phyloP scores from a whole-genome alignment of 2,113 vertebrate species.

The Microtus ochrogaster region DNA sequence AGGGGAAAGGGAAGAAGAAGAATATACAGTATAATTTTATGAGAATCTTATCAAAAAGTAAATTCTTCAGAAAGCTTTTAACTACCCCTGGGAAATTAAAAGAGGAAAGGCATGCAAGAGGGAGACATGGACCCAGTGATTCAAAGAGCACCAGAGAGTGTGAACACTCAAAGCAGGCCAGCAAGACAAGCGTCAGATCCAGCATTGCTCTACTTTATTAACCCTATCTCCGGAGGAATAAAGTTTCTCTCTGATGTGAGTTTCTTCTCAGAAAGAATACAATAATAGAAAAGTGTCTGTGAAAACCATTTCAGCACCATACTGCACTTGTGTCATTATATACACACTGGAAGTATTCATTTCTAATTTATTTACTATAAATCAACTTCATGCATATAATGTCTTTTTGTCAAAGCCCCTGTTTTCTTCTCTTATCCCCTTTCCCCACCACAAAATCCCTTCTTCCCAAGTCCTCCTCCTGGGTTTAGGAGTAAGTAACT shows the following conservation, averaged over 20 bases:
- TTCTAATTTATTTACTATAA: not conserved
- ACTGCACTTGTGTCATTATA: not conserved
- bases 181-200: not conserved
- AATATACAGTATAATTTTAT: not conserved
- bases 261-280: not conserved
- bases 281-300: not conserved
- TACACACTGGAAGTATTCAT: not conserved
- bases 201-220: not conserved
- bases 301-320: not conserved
- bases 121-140: not conserved
- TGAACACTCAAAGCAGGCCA: not conserved
- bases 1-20: not conserved
- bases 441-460: not conserved
- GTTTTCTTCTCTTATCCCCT: not conserved
- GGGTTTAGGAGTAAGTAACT: not conserved
- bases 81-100: not conserved
- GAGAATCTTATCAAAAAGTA: not conserved
- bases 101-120: not conserved
- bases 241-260: not conserved
- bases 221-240: not conserved
- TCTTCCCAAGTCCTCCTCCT: not conserved
- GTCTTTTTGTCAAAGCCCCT: not conserved
- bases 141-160: not conserved
- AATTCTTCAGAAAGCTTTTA: not conserved
- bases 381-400: not conserved